A percentile compares a stretch with the other conserved stretches of the same genome.
Conservation (phyloP, 2,113 vertebrate species). For the Eulemur macaco region DNA sequence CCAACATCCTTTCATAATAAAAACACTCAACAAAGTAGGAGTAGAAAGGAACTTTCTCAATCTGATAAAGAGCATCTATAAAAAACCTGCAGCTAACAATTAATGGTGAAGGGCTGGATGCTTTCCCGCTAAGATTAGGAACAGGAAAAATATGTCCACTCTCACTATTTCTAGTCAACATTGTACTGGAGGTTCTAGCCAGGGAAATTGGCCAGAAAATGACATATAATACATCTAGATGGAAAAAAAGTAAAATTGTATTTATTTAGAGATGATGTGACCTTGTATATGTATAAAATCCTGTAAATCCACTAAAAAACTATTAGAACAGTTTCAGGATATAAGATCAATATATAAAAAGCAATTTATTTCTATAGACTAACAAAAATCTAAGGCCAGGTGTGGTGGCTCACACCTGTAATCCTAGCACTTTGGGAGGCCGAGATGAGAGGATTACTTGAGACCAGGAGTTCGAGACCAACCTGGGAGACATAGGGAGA, state of each 20-base stretch:
- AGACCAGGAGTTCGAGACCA: too few species aligned
- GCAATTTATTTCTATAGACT: background rate
- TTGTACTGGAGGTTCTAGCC: background rate
- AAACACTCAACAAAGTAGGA: background rate
- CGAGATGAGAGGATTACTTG: too few species aligned
- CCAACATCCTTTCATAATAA: background rate
- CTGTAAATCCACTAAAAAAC: background rate
- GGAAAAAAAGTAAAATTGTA: constrained; percentile 14
- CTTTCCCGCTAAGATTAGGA: background rate
- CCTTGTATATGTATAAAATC: background rate
- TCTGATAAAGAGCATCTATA: background rate
- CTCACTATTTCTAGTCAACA: background rate
- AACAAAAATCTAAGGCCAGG: background rate
- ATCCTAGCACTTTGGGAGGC: too few species aligned
- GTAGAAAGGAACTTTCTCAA: background rate
- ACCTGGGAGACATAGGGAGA: too few species aligned
- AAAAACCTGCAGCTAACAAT: background rate
- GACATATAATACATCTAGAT: background rate
- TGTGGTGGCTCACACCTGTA: too few species aligned
- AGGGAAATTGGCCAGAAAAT: background rate
- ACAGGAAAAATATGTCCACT: background rate
- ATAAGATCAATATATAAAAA: background rate
- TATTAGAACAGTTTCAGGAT: background rate
- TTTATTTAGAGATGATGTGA: background rate
- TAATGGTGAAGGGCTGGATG: background rate